Conservation (phyloP, 2,113 vertebrate species). For the Phylloscopus trochilus region DNA sequence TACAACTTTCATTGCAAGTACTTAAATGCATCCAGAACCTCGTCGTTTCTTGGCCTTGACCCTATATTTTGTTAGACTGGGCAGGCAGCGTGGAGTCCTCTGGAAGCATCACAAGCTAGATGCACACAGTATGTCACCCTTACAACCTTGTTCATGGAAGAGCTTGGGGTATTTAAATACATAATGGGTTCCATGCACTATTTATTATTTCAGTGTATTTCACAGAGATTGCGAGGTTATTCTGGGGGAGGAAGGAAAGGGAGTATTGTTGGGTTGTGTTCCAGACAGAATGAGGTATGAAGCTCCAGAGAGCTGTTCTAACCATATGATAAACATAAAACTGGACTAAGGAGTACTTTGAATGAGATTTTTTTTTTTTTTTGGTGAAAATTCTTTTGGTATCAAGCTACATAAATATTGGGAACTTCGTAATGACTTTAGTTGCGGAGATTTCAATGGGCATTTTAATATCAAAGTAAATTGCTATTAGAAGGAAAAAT, state of each 20-base stretch:
- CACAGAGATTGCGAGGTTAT: neutral
- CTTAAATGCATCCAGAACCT: neutral
- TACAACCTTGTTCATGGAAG: neutral
- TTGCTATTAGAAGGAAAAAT: neutral
- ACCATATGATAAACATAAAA: neutral
- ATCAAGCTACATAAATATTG: neutral
- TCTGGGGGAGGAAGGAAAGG: neutral
- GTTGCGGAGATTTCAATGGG: neutral
- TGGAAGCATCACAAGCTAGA: neutral
- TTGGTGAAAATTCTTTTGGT: neutral
- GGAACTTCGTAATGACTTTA: neutral
- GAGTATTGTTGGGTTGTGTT: neutral
- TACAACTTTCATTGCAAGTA: neutral
- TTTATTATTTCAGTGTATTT: neutral
- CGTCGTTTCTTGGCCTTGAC: neutral
- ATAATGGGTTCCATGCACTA: neutral
- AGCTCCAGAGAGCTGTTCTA: neutral
- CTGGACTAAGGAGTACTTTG: neutral
- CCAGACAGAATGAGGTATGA: neutral
- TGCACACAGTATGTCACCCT: fast-evolving
- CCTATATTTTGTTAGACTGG: neutral
- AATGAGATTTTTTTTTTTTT: neutral
- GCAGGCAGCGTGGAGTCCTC: neutral
- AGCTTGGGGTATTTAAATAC: neutral
- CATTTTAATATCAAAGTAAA: neutral